phyloP scores from a whole-genome alignment of 2,797 vertebrate genomes.

The Phrynocephalus guinanensis region DNA sequence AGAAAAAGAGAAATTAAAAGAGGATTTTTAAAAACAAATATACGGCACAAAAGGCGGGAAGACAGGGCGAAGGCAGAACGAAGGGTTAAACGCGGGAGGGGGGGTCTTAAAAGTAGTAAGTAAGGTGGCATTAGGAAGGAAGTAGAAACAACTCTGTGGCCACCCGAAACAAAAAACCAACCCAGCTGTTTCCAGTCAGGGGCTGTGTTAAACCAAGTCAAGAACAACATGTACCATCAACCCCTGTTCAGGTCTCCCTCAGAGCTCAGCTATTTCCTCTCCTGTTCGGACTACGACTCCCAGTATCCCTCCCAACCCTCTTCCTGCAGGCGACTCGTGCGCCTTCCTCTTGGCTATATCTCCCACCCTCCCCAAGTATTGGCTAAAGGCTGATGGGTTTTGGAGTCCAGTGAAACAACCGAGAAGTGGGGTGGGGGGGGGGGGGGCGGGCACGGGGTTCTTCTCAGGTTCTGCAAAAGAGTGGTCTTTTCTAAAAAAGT shows the following conservation, averaged over 20 bases:
- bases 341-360: neutral
- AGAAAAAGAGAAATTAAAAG: conserved; percentile 17
- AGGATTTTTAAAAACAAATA: too few species aligned
- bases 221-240: neutral
- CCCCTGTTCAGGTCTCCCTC: neutral
- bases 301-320: neutral
- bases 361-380: neutral
- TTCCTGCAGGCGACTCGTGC: too few species aligned
- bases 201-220: too few species aligned
- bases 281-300: too few species aligned
- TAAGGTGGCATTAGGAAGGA: conserved; percentile 47
- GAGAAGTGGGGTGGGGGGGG: too few species aligned
- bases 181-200: neutral
- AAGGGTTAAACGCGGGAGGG: neutral
- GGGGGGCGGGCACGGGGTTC: too few species aligned
- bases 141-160: conserved; percentile 11
- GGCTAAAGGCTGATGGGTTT: too few species aligned
- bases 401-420: too few species aligned
- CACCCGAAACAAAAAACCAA: neutral
- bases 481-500: too few species aligned
- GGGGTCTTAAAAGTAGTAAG: conserved; percentile 66
- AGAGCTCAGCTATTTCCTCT: neutral
- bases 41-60: too few species aligned
- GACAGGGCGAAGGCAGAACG: conserved; percentile 55
- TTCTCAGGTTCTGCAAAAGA: too few species aligned